phyloP scores from a whole-genome alignment of 2,888 invertebrate genomes.

The Nephrotoma appendiculata region DNA sequence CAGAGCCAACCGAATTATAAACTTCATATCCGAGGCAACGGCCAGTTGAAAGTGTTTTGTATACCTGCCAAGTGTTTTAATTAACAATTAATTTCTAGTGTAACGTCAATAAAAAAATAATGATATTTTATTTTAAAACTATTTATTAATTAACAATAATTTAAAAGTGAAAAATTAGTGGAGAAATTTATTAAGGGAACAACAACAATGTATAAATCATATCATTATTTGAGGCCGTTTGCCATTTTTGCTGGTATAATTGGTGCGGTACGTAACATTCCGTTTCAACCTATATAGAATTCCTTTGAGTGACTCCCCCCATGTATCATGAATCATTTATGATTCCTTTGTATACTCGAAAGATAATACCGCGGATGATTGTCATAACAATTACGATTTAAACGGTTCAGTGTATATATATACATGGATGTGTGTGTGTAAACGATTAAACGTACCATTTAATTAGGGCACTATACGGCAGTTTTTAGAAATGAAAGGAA shows the following conservation, averaged over 20 bases:
- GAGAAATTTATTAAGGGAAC: not conserved
- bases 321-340: not conserved
- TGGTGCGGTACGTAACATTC: conserved; percentile 13
- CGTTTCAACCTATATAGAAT: not conserved
- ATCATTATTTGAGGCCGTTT: conserved; percentile 11
- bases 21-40: not conserved
- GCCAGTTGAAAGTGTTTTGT: not conserved
- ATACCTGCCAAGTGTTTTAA: not conserved
- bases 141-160: not conserved
- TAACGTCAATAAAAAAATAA: not conserved
- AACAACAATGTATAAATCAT: conserved; percentile 10
- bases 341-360: not conserved
- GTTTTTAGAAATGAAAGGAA: not conserved
- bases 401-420: not conserved
- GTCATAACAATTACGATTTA: not conserved
- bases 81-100: not conserved
- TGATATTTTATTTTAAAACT: not conserved
- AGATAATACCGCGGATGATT: not conserved
- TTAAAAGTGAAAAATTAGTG: not conserved
- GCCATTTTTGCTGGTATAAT: conserved; percentile 14
- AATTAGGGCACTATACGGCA: too few relatives aligned
- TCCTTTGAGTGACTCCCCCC: not conserved
- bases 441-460: too few relatives aligned
- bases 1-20: not conserved
- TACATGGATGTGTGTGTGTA: not conserved